phyloP scores from a whole-genome alignment of 2,888 invertebrate species.

The Busseola fusca region DNA sequence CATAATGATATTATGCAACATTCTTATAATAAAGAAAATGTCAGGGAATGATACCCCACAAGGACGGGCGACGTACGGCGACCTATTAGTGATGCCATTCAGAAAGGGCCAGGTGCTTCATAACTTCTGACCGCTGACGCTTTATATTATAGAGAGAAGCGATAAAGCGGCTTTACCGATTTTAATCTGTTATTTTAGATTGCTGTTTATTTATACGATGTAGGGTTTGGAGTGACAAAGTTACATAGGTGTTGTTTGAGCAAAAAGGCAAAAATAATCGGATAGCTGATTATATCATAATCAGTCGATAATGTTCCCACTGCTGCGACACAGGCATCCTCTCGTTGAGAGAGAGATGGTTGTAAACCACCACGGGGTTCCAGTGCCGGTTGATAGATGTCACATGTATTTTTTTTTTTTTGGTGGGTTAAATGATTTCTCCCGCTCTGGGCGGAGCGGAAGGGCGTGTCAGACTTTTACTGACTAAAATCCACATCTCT shows the following conservation, averaged over 20 bases:
- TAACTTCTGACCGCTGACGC: slow-evolving; percentile 43
- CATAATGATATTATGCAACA: slow-evolving; percentile 21
- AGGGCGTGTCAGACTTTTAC: too few species aligned
- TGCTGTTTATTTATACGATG: neutral
- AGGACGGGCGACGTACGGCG: slow-evolving; percentile 17
- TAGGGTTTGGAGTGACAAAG: neutral
- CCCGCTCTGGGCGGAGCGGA: too few species aligned
- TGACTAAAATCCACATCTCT: too few species aligned
- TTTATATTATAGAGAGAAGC: slow-evolving; percentile 41
- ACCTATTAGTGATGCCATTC: slow-evolving; percentile 51
- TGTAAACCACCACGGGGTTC: too few species aligned
- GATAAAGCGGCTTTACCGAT: slow-evolving; percentile 22
- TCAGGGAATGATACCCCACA: slow-evolving; percentile 9
- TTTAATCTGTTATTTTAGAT: slow-evolving; percentile 1
- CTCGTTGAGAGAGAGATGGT: too few species aligned
- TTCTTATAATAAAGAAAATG: slow-evolving; percentile 31
- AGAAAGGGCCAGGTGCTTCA: slow-evolving; percentile 52
- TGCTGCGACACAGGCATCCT: too few species aligned
- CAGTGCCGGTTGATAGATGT: too few species aligned
- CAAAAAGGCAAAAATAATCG: neutral
- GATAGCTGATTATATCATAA: too few species aligned
- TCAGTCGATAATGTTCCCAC: too few species aligned
- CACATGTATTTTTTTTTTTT: too few species aligned
- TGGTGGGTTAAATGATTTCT: too few species aligned
- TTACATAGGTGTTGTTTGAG: neutral